phyloP scores from a whole-genome alignment of 92 coral and sea anemone species.

The Epizoanthus ramosus region DNA sequence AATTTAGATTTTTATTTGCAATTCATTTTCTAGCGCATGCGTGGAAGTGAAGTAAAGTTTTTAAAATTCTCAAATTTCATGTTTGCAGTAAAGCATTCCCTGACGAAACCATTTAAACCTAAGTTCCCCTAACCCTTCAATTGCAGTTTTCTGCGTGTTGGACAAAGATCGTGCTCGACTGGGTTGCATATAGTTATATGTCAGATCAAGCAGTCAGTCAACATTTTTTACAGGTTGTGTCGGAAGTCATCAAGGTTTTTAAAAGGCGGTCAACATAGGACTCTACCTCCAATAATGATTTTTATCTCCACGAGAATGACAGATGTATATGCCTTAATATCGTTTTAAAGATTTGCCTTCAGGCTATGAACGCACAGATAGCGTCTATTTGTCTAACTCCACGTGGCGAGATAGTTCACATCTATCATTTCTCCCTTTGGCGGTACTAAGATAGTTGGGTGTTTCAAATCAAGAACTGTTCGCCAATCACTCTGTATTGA shows the following conservation, averaged over 20 bases:
- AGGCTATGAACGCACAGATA: background rate
- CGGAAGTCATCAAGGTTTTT: background rate
- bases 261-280: background rate
- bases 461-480: background rate
- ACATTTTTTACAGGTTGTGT: slow-evolving; percentile 2
- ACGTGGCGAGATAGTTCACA: background rate
- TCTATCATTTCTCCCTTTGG: background rate
- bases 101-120: no score
- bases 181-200: no score
- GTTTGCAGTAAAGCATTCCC: no score
- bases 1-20: no score
- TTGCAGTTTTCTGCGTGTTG: no score
- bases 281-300: background rate
- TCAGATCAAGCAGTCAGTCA: no score
- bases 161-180: no score
- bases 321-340: slow-evolving; percentile 26
- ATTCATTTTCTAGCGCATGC: no score
- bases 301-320: slow-evolving; percentile 8
- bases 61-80: no score
- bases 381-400: background rate
- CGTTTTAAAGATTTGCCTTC: slow-evolving; percentile 22
- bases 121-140: no score
- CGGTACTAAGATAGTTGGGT: background rate
- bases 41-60: no score
- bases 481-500: background rate